Conservation (phyloP, 2,797 vertebrate genomes). For the Cossypha polioptera region DNA sequence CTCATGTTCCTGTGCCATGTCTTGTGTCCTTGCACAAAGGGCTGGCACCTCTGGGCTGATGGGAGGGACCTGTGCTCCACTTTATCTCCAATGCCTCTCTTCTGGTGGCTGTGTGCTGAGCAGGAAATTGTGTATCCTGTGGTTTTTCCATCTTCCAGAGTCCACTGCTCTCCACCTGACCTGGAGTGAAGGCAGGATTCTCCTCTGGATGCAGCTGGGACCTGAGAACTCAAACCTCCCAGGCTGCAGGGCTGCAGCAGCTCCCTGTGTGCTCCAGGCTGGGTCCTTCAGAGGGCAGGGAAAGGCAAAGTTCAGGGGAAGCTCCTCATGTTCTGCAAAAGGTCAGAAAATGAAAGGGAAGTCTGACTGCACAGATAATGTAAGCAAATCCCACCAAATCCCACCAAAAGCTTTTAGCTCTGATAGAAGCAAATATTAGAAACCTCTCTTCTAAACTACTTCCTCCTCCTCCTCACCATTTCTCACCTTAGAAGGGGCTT, state of each 20-base stretch:
- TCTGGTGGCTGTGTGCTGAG: neutral
- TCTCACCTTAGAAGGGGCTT: neutral
- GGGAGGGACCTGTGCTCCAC: neutral
- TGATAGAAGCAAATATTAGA: neutral
- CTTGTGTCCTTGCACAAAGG: neutral
- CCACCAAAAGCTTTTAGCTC: neutral
- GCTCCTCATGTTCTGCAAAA: neutral
- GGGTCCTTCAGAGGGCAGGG: neutral
- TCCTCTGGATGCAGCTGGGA: neutral
- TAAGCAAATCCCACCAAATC: neutral
- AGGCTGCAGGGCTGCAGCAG: neutral
- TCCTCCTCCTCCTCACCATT: neutral
- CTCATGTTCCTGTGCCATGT: neutral
- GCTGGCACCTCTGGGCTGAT: neutral
- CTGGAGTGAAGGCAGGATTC: neutral
- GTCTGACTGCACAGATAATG: neutral
- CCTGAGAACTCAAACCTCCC: neutral
- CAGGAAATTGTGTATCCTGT: neutral
- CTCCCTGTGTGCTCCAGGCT: neutral
- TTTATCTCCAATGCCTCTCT: neutral
- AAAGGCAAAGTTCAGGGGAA: neutral
- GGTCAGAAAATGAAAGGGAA: neutral
- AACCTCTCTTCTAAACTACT: neutral
- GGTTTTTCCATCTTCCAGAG: neutral
- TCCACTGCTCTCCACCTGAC: neutral